These are phyloP conservation scores for Galagoides demidoff DNA, from an alignment of 2,797 vertebrate species.

Conservation along the genomic window DNA sequence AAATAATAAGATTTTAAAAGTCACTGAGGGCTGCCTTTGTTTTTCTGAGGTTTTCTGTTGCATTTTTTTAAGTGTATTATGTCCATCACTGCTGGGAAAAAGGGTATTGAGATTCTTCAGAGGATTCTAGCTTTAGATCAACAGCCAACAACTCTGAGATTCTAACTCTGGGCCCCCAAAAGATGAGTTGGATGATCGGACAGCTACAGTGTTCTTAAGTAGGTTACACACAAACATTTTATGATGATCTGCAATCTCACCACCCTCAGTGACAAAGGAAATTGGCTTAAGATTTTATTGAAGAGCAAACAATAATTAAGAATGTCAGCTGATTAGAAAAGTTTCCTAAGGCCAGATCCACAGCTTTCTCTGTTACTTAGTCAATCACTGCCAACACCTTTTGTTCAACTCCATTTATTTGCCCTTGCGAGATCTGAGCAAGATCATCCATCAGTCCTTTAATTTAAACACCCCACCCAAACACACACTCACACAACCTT, in stretches of 20 bases:
- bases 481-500: slow-evolving; percentile 40
- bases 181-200: neutral
- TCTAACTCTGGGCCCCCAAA: neutral
- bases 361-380: slow-evolving; percentile 8
- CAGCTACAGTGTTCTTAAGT: neutral
- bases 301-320: slow-evolving; percentile 4
- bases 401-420: slow-evolving; percentile 48
- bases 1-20: neutral
- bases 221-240: neutral
- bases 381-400: slow-evolving; percentile 46
- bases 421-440: slow-evolving; percentile 6
- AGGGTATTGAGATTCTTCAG: neutral
- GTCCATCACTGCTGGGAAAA: neutral
- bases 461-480: slow-evolving; percentile 53
- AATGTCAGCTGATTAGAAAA: neutral
- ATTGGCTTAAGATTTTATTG: neutral
- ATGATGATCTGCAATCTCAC: neutral
- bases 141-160: neutral
- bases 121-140: neutral
- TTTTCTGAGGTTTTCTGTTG: neutral
- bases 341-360: neutral
- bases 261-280: neutral
- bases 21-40: neutral
- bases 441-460: slow-evolving; percentile 60
- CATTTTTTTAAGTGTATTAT: neutral